Evolutionary conservation across 2,888 invertebrate genomes (phyloP).

Genomic region (Cheilosia soror): DNA sequence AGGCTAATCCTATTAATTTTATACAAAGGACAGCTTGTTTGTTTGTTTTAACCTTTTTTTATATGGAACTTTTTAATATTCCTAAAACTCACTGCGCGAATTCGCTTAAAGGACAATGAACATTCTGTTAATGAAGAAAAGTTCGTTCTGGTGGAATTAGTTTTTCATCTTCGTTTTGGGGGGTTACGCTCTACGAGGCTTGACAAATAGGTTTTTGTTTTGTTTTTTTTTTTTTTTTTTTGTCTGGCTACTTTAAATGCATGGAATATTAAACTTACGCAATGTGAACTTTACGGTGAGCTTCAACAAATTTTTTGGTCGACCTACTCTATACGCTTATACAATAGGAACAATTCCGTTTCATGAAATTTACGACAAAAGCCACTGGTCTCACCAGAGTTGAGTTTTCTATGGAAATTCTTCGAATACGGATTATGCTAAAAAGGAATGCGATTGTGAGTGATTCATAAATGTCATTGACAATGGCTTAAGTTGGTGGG

Average conservation of each 20-base stretch:
- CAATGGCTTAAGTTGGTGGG: not conserved
- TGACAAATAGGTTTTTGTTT: not conserved
- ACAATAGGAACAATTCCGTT: not conserved
- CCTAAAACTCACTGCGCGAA: not conserved
- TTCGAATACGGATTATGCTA: not conserved
- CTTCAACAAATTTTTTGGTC: not conserved
- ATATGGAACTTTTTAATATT: not conserved
- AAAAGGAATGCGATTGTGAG: not conserved
- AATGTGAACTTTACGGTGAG: not conserved
- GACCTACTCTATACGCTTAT: not conserved
- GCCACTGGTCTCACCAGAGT: not conserved
- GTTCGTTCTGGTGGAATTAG: not conserved
- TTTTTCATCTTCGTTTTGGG: not conserved
- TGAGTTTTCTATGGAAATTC: not conserved
- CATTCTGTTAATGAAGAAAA: not conserved
- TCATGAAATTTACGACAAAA: conserved; percentile 1
- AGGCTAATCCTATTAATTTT: not conserved
- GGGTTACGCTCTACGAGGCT: not conserved
- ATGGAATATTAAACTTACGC: not conserved
- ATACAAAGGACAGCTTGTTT: not conserved
- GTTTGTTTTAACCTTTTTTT: not conserved
- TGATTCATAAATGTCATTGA: not conserved
- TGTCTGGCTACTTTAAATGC: not conserved
- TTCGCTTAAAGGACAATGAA: not conserved
- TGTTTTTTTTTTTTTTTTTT: not conserved